These are phyloP conservation scores for Ormyrus pomaceus DNA, from an alignment of 2,888 invertebrate species.

Conservation along the genomic window DNA sequence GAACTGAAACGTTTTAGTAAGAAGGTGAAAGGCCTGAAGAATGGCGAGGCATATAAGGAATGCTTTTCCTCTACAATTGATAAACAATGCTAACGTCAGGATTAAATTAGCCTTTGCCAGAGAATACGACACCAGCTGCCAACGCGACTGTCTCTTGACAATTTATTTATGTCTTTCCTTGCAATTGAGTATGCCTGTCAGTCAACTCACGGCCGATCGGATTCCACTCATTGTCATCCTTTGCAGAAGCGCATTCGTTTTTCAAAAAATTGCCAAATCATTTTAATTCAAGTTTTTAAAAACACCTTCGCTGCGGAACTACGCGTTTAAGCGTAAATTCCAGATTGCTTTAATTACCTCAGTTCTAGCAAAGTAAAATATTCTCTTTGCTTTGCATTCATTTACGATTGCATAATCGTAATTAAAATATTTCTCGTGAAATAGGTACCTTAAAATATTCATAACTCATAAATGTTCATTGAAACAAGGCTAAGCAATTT, in stretches of 20 bases:
- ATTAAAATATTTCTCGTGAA: not conserved
- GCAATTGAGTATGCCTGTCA: conserved; percentile 44
- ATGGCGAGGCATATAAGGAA: too few relatives aligned
- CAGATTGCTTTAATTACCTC: too few relatives aligned
- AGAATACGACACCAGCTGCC: conserved; percentile 17
- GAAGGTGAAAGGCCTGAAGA: too few relatives aligned
- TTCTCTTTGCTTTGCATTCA: not conserved
- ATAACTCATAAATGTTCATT: conserved; percentile 15
- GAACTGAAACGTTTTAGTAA: too few relatives aligned
- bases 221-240: not conserved
- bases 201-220: conserved; percentile 57
- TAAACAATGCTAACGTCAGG: not conserved
- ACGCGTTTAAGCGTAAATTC: too few relatives aligned
- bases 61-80: not conserved
- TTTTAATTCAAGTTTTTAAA: too few relatives aligned
- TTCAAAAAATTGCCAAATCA: too few relatives aligned
- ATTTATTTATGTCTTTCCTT: conserved; percentile 47
- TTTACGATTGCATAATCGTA: not conserved
- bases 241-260: too few relatives aligned
- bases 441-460: not conserved
- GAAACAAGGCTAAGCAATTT: conserved; percentile 24
- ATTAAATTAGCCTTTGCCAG: conserved; percentile 25
- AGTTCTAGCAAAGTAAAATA: too few relatives aligned
- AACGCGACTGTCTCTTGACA: conserved; percentile 16
- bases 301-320: too few relatives aligned